Evolutionary conservation across 2,888 invertebrate genomes (phyloP).

Genomic region (Polietes domitor): DNA sequence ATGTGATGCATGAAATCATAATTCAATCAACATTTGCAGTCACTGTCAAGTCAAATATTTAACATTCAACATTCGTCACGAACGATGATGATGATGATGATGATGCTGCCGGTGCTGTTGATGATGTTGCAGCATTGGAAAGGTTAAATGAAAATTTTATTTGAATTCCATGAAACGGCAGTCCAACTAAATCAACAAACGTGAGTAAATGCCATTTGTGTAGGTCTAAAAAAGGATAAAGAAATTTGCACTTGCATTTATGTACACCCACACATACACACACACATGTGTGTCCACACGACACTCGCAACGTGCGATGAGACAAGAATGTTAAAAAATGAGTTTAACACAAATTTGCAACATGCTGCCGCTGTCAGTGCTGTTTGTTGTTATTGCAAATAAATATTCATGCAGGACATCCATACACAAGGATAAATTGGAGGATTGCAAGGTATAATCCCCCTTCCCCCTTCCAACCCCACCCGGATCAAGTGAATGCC

Average conservation of each 20-base stretch:
- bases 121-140: neutral
- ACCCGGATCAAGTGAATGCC: neutral
- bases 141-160: neutral
- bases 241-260: neutral
- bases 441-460: neutral
- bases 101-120: neutral
- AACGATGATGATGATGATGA: neutral
- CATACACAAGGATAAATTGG: neutral
- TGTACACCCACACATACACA: too few species aligned
- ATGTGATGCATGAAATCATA: constrained; percentile 3
- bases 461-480: neutral
- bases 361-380: neutral
- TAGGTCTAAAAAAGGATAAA: too few species aligned
- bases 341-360: neutral
- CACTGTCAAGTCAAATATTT: constrained; percentile 12
- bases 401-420: neutral
- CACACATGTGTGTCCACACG: too few species aligned
- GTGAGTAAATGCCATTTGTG: neutral
- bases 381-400: neutral
- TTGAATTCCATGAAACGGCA: neutral
- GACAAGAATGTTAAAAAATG: too few species aligned
- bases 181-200: neutral
- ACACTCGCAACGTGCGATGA: too few species aligned
- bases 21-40: constrained; percentile 23
- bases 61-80: neutral